Conservation (phyloP, 1,140 invertebrate species). For the Drosophila nannoptera region DNA sequence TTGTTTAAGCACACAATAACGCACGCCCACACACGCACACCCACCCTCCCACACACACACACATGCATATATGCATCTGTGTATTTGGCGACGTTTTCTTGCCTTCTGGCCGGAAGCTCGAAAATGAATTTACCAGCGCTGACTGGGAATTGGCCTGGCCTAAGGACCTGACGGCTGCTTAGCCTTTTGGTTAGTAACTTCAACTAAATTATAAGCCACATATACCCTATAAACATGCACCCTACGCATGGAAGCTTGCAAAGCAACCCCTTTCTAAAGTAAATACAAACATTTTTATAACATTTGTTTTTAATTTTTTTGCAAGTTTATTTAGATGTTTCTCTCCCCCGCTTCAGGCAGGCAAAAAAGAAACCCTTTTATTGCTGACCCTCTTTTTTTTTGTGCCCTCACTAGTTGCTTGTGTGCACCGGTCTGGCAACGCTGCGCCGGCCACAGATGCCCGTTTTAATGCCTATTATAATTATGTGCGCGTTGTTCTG, state of each 20-base stretch:
- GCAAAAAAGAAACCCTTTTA: constrained; percentile 17
- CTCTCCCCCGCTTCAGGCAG: too few species aligned
- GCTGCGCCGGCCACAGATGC: constrained; percentile 47
- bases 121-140: constrained; percentile 42
- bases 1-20: constrained; percentile 46
- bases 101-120: constrained; percentile 33
- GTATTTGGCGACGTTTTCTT: constrained; percentile 24
- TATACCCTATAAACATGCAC: background rate
- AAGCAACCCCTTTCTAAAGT: too few species aligned
- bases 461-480: constrained; percentile 72
- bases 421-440: constrained; percentile 37
- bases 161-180: constrained; percentile 1
- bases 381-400: constrained; percentile 16
- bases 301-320: too few species aligned
- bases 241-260: too few species aligned
- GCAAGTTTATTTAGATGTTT: too few species aligned
- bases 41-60: constrained; percentile 4
- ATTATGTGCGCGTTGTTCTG: constrained; percentile 44
- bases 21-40: constrained; percentile 8
- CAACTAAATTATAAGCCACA: background rate
- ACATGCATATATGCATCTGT: background rate
- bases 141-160: background rate
- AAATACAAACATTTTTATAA: too few species aligned
- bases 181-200: constrained; percentile 39
- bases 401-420: constrained; percentile 29